Conservation (phyloP, 2,888 invertebrate species). For the Margaritifera margaritifera region DNA sequence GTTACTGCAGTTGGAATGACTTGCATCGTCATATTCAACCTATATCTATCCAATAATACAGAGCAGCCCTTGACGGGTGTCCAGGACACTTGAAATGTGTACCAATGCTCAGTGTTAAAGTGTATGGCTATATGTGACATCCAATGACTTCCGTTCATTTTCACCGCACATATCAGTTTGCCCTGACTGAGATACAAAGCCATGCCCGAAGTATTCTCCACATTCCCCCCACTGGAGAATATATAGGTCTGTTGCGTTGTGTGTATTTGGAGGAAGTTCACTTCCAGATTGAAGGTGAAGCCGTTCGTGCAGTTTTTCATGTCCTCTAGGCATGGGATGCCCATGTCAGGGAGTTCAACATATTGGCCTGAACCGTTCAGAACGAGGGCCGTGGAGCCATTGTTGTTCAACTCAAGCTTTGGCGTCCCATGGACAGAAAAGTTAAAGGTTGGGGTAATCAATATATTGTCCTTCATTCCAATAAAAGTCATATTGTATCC, state of each 20-base stretch:
- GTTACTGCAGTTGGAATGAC: conserved; percentile 29
- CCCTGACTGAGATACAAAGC: conserved; percentile 42
- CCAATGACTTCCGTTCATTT: conserved; percentile 37
- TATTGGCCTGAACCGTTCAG: conserved; percentile 43
- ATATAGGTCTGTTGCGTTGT: conserved; percentile 44
- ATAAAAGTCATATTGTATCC: conserved; percentile 43
- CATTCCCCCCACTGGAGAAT: conserved; percentile 53
- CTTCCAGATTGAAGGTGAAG: conserved; percentile 47
- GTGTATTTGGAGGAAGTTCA: conserved; percentile 38
- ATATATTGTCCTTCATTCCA: conserved; percentile 37
- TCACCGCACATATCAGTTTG: conserved; percentile 44
- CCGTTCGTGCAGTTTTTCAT: conserved; percentile 44
- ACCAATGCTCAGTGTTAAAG: conserved; percentile 30
- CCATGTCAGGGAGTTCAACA: conserved; percentile 45
- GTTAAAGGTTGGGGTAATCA: conserved; percentile 50
- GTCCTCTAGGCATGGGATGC: conserved; percentile 49
- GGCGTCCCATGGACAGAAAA: conserved; percentile 48
- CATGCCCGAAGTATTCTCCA: conserved; percentile 35
- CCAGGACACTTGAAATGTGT: conserved; percentile 43
- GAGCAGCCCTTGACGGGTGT: conserved; percentile 27
- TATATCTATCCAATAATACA: conserved; percentile 35
- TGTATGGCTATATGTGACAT: conserved; percentile 25
- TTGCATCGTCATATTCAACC: conserved; percentile 21
- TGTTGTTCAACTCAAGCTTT: conserved; percentile 27
- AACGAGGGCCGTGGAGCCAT: conserved; percentile 37